Evolutionary conservation across 2,797 vertebrate genomes (phyloP), one percentile per base, ranked within the genome.

Genomic region (Amphiprion clarkii): DNA sequence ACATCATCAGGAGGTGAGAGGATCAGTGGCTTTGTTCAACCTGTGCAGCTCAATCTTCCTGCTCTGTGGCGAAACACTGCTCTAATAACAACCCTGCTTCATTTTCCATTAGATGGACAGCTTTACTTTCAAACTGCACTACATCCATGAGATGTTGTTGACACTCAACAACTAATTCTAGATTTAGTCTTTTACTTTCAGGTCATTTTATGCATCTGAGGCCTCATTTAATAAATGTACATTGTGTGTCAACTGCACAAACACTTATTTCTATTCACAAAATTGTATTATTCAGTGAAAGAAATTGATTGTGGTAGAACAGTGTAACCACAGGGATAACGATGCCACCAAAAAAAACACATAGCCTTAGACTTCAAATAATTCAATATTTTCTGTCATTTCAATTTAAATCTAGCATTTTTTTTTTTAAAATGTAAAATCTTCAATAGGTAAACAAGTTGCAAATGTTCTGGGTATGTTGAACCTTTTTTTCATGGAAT

Each of bases 31-130:
- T 82, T 80, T 78, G 23, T 67, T 86, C 73, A 78, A 76, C 55
- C 74, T 88, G 89, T 93, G 92, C 78, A 84, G 92, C 89, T 93
- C 93, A 90, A 84, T 92, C 91, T 64, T 83, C 13, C 89, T 87
- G 91, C 88, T 79, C 72, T 74, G 72, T 82, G 72, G 65, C 85
- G 67, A 87, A 76, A 69, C 74, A 36, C 63, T 64, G 64, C 65
- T 87, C 67, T 82, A 42, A 68, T 3, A 64, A 82, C 46, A 52
- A 71, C 60, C 57, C 36, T n/a, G 31, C 31, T 57, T 60, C 25
- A 42, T 61, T 29, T 74, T 36, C 60, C 63, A 13, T 36, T 23
- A 51, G 71, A 72, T 5, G 55, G 36, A n/a, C 58, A 25, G 48
- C 54, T 57, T 19, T 12, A 31, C 48, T 66, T 73, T 66, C 40